Conservation (phyloP, 2,113 vertebrate genomes). For the Pungitius pungitius region DNA sequence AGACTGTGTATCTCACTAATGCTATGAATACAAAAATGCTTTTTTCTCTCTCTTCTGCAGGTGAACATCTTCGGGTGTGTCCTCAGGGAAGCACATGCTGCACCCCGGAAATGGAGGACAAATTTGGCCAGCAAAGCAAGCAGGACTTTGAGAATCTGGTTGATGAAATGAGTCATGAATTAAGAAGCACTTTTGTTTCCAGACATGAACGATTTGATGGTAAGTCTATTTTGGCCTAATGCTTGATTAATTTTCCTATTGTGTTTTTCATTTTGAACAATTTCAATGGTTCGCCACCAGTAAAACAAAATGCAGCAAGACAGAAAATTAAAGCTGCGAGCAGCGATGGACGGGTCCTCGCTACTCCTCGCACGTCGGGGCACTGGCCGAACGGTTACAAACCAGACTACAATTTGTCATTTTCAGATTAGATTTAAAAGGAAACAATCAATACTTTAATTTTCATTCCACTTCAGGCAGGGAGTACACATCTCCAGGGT, state of each 20-base stretch:
- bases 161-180: conserved; percentile 90
- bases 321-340: no score
- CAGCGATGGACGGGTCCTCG: no score
- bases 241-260: neutral
- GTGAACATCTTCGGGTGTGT: conserved; percentile 90
- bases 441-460: no score
- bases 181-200: conserved; percentile 91
- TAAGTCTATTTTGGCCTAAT: conserved; percentile 72
- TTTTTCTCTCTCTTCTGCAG: conserved; percentile 70
- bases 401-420: no score
- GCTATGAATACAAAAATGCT: neutral
- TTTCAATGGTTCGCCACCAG: conserved; percentile 2
- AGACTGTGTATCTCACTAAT: neutral
- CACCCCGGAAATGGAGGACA: conserved; percentile 93
- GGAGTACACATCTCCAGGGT: no score
- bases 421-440: no score
- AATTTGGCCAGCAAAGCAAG: conserved; percentile 90
- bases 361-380: no score
- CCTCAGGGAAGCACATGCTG: conserved; percentile 92
- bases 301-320: conserved; percentile 25
- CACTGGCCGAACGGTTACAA: no score
- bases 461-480: no score
- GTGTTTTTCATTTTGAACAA: neutral
- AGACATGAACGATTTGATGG: conserved; percentile 95
- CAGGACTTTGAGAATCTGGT: conserved; percentile 91